phyloP scores from a whole-genome alignment of 2,113 vertebrate genomes.

The Silurus glanis region DNA sequence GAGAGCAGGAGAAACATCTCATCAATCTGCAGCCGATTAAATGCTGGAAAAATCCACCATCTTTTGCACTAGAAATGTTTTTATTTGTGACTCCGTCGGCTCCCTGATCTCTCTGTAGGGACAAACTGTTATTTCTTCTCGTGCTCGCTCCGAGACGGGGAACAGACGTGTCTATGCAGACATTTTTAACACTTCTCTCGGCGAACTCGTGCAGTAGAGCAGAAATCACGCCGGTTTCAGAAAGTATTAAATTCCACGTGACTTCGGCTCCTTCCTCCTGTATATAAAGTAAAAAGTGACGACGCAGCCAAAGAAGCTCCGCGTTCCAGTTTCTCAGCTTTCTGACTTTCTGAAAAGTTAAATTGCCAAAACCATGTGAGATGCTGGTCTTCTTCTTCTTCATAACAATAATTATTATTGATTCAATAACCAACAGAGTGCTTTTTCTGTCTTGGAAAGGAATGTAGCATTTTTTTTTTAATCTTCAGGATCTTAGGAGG shows the following conservation, averaged over 20 bases:
- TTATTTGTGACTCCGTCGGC: constrained; percentile 58
- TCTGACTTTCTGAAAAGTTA: not conserved
- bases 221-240: not conserved
- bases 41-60: constrained; percentile 51
- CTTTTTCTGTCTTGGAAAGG: not conserved
- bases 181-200: not conserved
- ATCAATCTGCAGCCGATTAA: constrained; percentile 29
- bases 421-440: not conserved
- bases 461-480: constrained; percentile 20
- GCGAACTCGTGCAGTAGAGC: not conserved
- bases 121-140: constrained; percentile 45
- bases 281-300: not conserved
- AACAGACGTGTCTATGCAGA: constrained; percentile 71
- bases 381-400: not conserved
- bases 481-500: not conserved
- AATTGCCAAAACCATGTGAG: not conserved
- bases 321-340: not conserved
- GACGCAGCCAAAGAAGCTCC: not conserved
- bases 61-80: constrained; percentile 55
- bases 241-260: constrained; percentile 21
- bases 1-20: not conserved
- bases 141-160: constrained; percentile 16
- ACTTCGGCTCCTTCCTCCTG: not conserved
- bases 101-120: constrained; percentile 68
- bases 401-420: not conserved